A percentile compares a stretch with the other conserved stretches of the same genome.
phyloP scores from a whole-genome alignment of 2,888 invertebrate species.

The Drosophila neonasuta region DNA sequence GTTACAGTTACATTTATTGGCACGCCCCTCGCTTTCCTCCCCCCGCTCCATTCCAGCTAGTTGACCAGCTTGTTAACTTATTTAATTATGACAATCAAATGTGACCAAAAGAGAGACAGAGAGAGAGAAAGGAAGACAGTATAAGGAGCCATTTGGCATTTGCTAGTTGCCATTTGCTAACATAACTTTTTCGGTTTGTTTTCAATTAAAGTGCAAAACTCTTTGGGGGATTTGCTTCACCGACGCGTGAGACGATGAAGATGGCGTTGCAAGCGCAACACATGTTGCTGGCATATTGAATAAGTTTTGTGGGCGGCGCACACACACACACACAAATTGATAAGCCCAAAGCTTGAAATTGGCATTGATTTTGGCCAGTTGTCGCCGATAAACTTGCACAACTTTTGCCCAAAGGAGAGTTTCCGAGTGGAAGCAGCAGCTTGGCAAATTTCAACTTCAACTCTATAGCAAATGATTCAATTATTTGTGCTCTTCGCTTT shows the following conservation, averaged over 20 bases:
- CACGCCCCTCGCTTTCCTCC: conserved; percentile 1
- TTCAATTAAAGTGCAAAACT: conserved; percentile 42
- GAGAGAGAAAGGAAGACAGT: not conserved
- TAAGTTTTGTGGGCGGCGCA: conserved; percentile 39
- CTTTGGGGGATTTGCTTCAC: not conserved
- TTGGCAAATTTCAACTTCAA: no score
- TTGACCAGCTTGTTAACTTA: conserved; percentile 52
- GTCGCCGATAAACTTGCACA: conserved; percentile 23
- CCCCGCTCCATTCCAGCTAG: conserved; percentile 11
- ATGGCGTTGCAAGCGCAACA: conserved; percentile 36
- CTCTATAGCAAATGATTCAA: not conserved
- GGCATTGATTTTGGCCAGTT: conserved; percentile 40
- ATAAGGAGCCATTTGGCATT: conserved; percentile 10
- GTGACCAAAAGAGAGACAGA: conserved; percentile 9
- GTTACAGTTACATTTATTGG: conserved; percentile 50
- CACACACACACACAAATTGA: conserved; percentile 33
- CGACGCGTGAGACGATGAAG: not conserved
- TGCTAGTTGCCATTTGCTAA: conserved; percentile 20
- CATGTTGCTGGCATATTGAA: conserved; percentile 47
- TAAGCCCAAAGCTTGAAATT: conserved; percentile 41
- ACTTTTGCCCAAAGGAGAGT: conserved; percentile 19
- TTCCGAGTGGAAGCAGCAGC: not conserved
- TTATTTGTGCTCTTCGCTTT: not conserved
- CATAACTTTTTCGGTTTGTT: conserved; percentile 44
- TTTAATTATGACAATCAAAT: conserved; percentile 62